Conservation (phyloP, 2,888 invertebrate genomes). For the Limnephilus auricula region DNA sequence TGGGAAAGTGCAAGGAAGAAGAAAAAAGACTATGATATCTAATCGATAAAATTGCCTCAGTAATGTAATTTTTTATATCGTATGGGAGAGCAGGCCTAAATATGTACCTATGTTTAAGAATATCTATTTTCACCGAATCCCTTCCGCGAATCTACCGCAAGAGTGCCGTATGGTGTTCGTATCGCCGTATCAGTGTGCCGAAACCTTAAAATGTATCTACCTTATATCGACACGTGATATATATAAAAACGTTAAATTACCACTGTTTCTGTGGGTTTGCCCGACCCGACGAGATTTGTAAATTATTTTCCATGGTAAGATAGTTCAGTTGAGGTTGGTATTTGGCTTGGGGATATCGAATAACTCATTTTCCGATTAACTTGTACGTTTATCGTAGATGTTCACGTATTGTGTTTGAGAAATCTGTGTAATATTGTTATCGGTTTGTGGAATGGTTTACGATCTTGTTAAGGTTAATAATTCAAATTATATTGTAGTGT, state of each 20-base stretch:
- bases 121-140: neutral
- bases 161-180: neutral
- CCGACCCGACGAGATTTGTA: neutral
- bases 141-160: neutral
- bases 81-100: too few species aligned
- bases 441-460: neutral
- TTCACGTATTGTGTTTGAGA: neutral
- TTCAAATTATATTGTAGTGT: too few species aligned
- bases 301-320: neutral
- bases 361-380: neutral
- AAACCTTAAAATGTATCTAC: neutral
- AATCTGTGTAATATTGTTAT: neutral
- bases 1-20: too few species aligned
- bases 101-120: neutral
- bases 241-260: neutral
- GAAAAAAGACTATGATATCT: too few species aligned
- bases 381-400: neutral
- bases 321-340: neutral
- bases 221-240: neutral
- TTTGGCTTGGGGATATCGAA: neutral
- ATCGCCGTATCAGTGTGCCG: neutral
- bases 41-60: too few species aligned
- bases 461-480: neutral
- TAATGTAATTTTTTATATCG: too few species aligned
- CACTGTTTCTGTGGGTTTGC: neutral